These are phyloP conservation scores for Taurulus bubalis DNA, from an alignment of 2,113 vertebrate genomes.

Conservation along the genomic window DNA sequence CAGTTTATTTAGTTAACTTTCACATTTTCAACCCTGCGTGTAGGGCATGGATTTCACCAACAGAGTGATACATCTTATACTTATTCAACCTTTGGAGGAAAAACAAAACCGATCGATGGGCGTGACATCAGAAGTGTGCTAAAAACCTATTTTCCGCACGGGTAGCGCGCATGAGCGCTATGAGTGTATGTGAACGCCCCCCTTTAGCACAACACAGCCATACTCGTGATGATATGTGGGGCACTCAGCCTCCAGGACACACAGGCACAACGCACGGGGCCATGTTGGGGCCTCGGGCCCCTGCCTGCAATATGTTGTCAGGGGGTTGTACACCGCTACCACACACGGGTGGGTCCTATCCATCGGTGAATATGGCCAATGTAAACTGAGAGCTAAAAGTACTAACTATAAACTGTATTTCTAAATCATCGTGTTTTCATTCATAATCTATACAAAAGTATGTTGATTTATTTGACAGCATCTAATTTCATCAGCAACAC, in stretches of 20 bases:
- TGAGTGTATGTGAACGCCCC: neutral
- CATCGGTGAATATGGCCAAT: neutral
- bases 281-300: conserved; percentile 14
- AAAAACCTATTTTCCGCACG: conserved; percentile 69
- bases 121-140: conserved; percentile 50
- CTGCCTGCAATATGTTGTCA: conserved; percentile 48
- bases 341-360: neutral
- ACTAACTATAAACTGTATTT: neutral
- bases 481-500: neutral
- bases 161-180: neutral
- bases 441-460: neutral
- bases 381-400: neutral
- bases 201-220: neutral
- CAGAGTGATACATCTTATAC: conserved; percentile 1
- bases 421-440: neutral
- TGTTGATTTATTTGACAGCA: neutral
- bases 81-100: neutral
- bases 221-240: conserved; percentile 37
- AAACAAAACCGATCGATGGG: conserved; percentile 4
- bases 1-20: neutral
- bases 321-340: neutral
- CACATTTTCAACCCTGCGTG: neutral
- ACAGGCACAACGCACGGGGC: neutral
- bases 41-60: neutral
- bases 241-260: conserved; percentile 20